Conservation (phyloP, 2,113 vertebrate genomes). For the Furnarius figulus region DNA sequence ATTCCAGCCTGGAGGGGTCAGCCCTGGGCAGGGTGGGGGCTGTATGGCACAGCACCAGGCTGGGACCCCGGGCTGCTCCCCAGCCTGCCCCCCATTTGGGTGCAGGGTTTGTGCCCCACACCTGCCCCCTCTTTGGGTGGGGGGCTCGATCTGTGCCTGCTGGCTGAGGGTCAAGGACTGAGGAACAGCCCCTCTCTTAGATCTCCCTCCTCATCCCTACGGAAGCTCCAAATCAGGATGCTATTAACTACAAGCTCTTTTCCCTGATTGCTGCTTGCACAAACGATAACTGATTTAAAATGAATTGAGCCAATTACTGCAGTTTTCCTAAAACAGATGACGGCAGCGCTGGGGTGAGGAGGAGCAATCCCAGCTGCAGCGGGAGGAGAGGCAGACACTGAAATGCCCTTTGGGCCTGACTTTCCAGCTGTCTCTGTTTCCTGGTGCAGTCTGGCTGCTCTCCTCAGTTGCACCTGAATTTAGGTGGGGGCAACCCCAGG, state of each 20-base stretch:
- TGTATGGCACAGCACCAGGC: rapidly evolving
- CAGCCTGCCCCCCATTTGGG: neutral
- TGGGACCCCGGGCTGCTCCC: rapidly evolving
- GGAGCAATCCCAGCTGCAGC: slow-evolving; percentile 25
- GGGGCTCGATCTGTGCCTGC: neutral
- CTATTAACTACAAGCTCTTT: slow-evolving; percentile 22
- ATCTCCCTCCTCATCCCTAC: neutral
- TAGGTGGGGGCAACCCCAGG: neutral
- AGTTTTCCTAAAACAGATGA: slow-evolving; percentile 18
- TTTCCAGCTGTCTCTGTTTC: neutral
- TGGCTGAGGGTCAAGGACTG: neutral
- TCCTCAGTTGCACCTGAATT: neutral
- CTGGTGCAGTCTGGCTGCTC: neutral
- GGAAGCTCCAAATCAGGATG: neutral
- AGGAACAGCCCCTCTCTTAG: rapidly evolving
- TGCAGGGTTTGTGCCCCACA: neutral
- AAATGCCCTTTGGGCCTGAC: neutral
- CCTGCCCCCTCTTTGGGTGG: neutral
- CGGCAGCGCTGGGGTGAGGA: neutral
- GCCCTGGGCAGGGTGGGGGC: neutral
- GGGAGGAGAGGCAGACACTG: neutral
- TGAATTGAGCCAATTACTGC: slow-evolving; percentile 62
- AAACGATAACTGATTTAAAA: slow-evolving; percentile 50
- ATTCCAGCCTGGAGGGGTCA: neutral
- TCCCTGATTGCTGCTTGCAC: slow-evolving; percentile 23